Base-by-base conservation (phyloP, 2,888 invertebrate genomes). In the Clostera curtula region DNA sequence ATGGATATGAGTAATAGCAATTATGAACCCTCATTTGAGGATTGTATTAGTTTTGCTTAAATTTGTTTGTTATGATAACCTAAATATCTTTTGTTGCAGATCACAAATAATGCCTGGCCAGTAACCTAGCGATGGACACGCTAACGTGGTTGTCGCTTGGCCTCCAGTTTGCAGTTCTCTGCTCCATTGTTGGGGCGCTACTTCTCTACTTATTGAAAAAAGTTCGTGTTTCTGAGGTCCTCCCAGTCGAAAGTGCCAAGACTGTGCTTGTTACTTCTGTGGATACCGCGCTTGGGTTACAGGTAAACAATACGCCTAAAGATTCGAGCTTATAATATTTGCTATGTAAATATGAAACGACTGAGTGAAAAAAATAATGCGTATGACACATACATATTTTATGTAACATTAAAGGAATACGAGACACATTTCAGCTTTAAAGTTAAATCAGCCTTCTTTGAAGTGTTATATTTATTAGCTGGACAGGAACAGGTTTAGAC, bases 171-270 rank as follows among this genome's bases (percentile, higher is more conserved):
- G 87, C 93, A 38, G 93, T 93, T 12, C 83, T 93, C 24, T 92
- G 92, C 74, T 92, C 91, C 35, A 93, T 93, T 50, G 93, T 92
- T 20, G 92, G 92, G n/a, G 93, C 93, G 14, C 85, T 93, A 47
- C 82, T 93, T 41, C 80, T 93, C 47, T 93, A 93, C 61, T 75
- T 93, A 44, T 80, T 93, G 47, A 87, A 92, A 65, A 93, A 93
- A 72, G 91, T 92, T 34, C 86, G 89, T 46, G 85, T 86, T 24
- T 80, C 86, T 1, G 86, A 85, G 44, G 79, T 85, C 24, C 61
- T 76, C 35, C 85, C 86, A 1, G 75, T 80, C 5, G 90, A 89
- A 47, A 89, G 89, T 45, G 91, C 91, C 30, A 89, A 90, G 64
- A 89, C 90, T 24, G 89, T 93, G 22, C 85, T 93, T 33, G 89